Conservation (phyloP, 2,113 vertebrate species). For the Oryzias curvinotus region DNA sequence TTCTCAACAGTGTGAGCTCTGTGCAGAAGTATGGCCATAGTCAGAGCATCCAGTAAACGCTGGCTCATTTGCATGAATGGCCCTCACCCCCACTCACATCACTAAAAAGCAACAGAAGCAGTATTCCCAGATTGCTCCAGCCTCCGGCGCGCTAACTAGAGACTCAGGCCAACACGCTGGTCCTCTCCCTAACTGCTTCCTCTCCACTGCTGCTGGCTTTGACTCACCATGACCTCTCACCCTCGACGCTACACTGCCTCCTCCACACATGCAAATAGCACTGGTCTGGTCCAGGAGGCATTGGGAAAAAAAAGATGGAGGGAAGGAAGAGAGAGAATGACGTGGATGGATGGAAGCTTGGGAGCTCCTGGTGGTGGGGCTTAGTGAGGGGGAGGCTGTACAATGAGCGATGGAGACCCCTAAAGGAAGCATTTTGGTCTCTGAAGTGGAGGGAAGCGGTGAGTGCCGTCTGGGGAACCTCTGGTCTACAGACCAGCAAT, state of each 20-base stretch:
- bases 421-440: constrained; percentile 68
- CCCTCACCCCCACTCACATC: constrained; percentile 53
- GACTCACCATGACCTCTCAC: constrained; percentile 77
- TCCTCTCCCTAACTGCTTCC: constrained; percentile 69
- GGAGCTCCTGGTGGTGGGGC: constrained; percentile 11
- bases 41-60: constrained; percentile 47
- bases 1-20: constrained; percentile 43
- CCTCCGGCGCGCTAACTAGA: constrained; percentile 66
- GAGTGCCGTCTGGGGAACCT: constrained; percentile 63
- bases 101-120: constrained; percentile 48
- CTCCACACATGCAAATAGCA: constrained; percentile 78
- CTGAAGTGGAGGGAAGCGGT: constrained; percentile 63
- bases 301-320: constrained; percentile 55
- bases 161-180: constrained; percentile 66
- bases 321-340: constrained; percentile 47
- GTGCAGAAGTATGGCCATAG: constrained; percentile 36
- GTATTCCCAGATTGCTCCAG: constrained; percentile 65
- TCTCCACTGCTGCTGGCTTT: constrained; percentile 69
- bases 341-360: constrained; percentile 42
- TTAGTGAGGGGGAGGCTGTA: constrained; percentile 29
- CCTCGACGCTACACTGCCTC: constrained; percentile 66
- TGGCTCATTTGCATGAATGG: constrained; percentile 70
- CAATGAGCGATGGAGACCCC: constrained; percentile 52
- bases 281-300: constrained; percentile 66
- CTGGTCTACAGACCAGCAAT: constrained; percentile 48